Evolutionary conservation across 2,888 invertebrate species (phyloP), one percentile per base, ranked within the genome.

Genomic region (Anorthoa munda): DNA sequence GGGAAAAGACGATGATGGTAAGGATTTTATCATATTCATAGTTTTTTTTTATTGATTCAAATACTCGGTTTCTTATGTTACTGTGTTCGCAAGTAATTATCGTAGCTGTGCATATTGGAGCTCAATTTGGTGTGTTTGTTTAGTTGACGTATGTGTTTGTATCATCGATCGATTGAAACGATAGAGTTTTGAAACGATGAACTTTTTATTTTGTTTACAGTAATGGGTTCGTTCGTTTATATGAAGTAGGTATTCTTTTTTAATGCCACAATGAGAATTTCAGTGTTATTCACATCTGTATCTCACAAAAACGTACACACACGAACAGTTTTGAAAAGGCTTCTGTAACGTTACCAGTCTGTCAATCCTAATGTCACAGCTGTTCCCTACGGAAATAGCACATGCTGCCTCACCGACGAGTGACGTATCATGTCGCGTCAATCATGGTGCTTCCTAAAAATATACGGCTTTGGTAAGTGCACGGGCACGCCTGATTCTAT

Each of bases 1-100:
- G 76, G 94, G 90, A 21, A 95, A 95, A 85, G 94, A 95, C 74
- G 92, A 92, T 76, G 94, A 95, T 86, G 95, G 91, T 91, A 84
- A 88, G 90, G 17, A 56, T 53, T 77, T 74, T 64, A 53, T 17
- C 12, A 67, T 61, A 9, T 39, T 66, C 45, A n/a, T 68, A n/a
- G 18, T 26, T 39, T 5, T 58, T 39, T 59, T 64, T 18, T 12
- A 1, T 3, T 15, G 5, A 23, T 58, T 13, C 59, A 59, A 58
- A 63, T 60, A 55, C 13, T 46, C 23, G 2, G 23, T 60, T 64
- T 4, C 45, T 23, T 63, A 45, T 46, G 60, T 82, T 55, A 63
- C 53, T 55, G 70, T 77, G 53, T 70, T 70, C 18, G 2, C 21
- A 53, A 71, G 26, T 70, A 70, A 66, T 79, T 82, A 79, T 45